Evolutionary conservation across 2,797 vertebrate genomes (phyloP).

Genomic region (Odontamblyopus lacepedii): DNA sequence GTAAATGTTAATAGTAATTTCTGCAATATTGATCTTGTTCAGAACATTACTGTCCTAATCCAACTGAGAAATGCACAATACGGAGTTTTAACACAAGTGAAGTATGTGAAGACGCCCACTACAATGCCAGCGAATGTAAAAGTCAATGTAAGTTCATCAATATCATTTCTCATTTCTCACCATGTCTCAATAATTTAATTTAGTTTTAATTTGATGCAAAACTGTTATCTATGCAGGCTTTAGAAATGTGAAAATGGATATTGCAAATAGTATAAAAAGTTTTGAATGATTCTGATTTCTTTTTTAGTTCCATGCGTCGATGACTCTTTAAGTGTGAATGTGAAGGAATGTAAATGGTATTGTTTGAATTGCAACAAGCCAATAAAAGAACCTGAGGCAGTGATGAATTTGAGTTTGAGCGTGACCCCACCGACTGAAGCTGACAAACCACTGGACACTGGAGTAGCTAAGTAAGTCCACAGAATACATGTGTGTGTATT

Average conservation of each 20-base stretch:
- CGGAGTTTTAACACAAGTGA: accelerated
- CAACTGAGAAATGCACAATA: background rate
- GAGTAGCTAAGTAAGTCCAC: slow-evolving; percentile 46
- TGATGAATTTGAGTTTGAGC: too few species aligned
- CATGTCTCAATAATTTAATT: too few species aligned
- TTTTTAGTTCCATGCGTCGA: accelerated
- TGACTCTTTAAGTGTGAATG: slow-evolving; percentile 7
- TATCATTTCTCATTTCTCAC: background rate
- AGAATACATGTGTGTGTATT: background rate
- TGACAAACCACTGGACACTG: accelerated
- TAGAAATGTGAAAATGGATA: background rate
- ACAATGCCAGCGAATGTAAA: accelerated
- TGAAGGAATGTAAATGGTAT: accelerated
- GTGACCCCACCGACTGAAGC: accelerated
- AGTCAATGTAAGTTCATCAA: accelerated
- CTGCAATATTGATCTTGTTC: too few species aligned
- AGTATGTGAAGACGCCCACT: accelerated
- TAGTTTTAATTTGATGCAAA: too few species aligned
- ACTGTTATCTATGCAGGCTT: too few species aligned
- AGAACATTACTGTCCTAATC: too few species aligned
- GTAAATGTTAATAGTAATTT: too few species aligned
- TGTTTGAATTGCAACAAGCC: slow-evolving; percentile 46
- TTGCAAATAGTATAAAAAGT: background rate
- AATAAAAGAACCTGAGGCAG: accelerated
- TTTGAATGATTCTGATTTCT: background rate